A percentile compares a stretch with the other conserved stretches of the same genome.
Conservation (phyloP, 2,888 invertebrate genomes). For the Ennomos erosarius region DNA sequence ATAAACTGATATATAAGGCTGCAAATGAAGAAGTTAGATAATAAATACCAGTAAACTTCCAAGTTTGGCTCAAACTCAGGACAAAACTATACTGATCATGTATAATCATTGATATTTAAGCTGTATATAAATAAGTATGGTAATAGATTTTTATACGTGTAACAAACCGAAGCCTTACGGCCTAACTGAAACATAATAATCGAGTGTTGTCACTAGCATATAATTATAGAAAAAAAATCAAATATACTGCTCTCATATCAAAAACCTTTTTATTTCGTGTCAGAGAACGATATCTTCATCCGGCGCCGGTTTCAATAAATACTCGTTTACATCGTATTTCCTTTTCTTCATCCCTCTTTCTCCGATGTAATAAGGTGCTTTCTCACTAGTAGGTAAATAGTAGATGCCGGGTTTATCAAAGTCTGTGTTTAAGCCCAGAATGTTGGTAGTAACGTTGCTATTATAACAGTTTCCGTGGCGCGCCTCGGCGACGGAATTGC, state of each 20-base stretch:
- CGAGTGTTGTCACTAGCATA: slow-evolving; percentile 65
- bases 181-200: slow-evolving; percentile 63
- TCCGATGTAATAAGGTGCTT: slow-evolving; percentile 63
- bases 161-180: slow-evolving; percentile 39
- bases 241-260: slow-evolving; percentile 63
- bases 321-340: slow-evolving; percentile 58
- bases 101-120: slow-evolving; percentile 27
- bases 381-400: slow-evolving; percentile 65
- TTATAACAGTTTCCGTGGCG: slow-evolving; percentile 67
- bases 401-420: slow-evolving; percentile 69
- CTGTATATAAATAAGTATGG: slow-evolving; percentile 27
- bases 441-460: slow-evolving; percentile 50
- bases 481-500: slow-evolving; percentile 59
- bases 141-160: slow-evolving; percentile 14
- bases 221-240: slow-evolving; percentile 56
- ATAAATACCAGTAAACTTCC: slow-evolving; percentile 51
- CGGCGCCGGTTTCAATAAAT: slow-evolving; percentile 59
- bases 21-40: neutral
- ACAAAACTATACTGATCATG: slow-evolving; percentile 31
- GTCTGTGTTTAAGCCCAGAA: slow-evolving; percentile 67
- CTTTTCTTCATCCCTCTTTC: slow-evolving; percentile 56
- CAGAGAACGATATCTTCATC: slow-evolving; percentile 63
- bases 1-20: too few species aligned
- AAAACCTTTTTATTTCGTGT: slow-evolving; percentile 46
- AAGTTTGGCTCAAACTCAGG: slow-evolving; percentile 61